A percentile compares a stretch with the other conserved stretches of the same genome.
phyloP scores from a whole-genome alignment of 2,888 invertebrate genomes.

The Steinernema scapterisci region DNA sequence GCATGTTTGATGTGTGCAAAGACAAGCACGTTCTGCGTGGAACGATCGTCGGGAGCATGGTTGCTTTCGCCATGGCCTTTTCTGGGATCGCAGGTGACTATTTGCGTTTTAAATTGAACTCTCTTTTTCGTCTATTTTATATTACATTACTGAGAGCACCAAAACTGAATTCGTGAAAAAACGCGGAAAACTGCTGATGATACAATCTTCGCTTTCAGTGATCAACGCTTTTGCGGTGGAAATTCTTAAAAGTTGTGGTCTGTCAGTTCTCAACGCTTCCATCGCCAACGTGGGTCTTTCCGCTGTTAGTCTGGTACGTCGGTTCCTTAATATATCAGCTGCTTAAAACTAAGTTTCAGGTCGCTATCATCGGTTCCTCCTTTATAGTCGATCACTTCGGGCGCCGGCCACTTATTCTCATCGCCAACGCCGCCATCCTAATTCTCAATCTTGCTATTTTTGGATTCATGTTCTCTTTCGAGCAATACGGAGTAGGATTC shows the following conservation, averaged over 20 bases:
- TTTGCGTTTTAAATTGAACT: too few species aligned
- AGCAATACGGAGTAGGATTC: conserved; percentile 36
- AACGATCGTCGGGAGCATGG: conserved; percentile 43
- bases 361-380: conserved; percentile 52
- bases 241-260: conserved; percentile 53
- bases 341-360: conserved; percentile 36
- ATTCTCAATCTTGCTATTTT: conserved; percentile 47
- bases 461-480: conserved; percentile 45
- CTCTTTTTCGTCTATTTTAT: too few species aligned
- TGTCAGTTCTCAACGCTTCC: conserved; percentile 50
- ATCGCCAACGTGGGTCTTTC: conserved; percentile 56
- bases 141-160: too few species aligned
- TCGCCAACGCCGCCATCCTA: conserved; percentile 34
- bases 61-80: conserved; percentile 57
- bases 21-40: conserved; percentile 36
- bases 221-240: conserved; percentile 63
- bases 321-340: neutral
- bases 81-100: conserved; percentile 56
- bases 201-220: conserved; percentile 39
- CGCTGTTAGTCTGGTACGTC: conserved; percentile 51
- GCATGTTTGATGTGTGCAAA: conserved; percentile 37
- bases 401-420: conserved; percentile 51
- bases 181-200: too few species aligned
- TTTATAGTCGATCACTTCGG: conserved; percentile 59
- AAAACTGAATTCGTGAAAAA: too few species aligned